Evolutionary conservation across 2,888 invertebrate genomes (phyloP), one percentile per base, ranked within the genome.

Genomic region (Lacanobia wlatinum): DNA sequence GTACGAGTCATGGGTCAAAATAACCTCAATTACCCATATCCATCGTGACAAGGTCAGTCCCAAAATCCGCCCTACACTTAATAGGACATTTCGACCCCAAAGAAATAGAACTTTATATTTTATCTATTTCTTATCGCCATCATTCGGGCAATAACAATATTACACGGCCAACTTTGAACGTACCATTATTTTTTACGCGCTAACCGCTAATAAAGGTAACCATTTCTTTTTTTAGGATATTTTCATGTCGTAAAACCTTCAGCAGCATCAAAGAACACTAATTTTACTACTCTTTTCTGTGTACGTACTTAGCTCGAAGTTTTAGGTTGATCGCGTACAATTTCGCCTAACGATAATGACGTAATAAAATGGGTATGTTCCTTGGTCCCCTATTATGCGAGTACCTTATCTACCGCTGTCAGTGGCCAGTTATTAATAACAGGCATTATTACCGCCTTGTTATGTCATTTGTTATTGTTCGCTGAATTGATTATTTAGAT

Each of bases 361-460:
- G 84, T 87, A 82, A 87, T 87, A 86, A 87, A 84, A 82, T 84
- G 82, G 74, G 74, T 68, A 73, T 79, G 70, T 84, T 87, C 82
- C 79, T 80, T 83, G 73, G 77, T 56, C 81, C 83, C 81, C 87
- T 85, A 88, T 87, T 88, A 86, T 77, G 73, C 52, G 55, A 68
- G 80, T 74, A 84, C 82, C 88, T 90, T 91, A 91, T 91, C 90
- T 88, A 73, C 70, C 61, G 69, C 83, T 84, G 87, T 86, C 89
- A 90, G 90, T 87, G 79, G 78, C 68, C 70, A 79, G 82, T 86
- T 90, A 89, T 89, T 90, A 90, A 90, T 89, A 88, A 86, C 84
- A 82, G 80, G 65, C 84, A 85, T 85, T 85, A 83, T 74, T 80
- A 83, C 75, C 64, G 79, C 16, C 43, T 52, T 73, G 63, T 74